Evolutionary conservation across 2,113 vertebrate genomes (phyloP).

Genomic region (Cichladusa arquata): DNA sequence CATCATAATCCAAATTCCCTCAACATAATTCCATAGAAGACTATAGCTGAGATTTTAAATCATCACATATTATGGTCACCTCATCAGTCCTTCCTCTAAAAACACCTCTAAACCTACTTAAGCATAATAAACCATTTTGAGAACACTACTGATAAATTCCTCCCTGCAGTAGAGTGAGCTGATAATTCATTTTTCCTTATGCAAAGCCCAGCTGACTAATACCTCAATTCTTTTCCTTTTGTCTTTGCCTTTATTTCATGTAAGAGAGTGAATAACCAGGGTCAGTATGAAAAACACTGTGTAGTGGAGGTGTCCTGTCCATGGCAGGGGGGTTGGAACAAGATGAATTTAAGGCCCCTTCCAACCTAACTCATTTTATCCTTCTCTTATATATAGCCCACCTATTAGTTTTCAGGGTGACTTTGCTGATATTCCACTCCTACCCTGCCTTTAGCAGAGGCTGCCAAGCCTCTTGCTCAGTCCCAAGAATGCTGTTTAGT

Average conservation of each 20-base stretch:
- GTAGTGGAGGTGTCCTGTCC: not conserved
- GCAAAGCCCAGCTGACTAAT: not conserved
- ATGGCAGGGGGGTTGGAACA: not conserved
- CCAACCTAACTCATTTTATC: not conserved
- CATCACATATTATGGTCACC: not conserved
- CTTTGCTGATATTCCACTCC: not conserved
- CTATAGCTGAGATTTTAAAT: not conserved
- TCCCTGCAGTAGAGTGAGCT: not conserved
- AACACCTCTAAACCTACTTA: not conserved
- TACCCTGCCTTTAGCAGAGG: not conserved
- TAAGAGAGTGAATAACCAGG: not conserved
- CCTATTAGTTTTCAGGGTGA: not conserved
- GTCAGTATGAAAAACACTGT: not conserved
- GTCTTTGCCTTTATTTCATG: not conserved
- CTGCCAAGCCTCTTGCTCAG: not conserved
- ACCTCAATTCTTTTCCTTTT: not conserved
- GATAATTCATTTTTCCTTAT: not conserved
- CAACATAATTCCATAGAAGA: not conserved
- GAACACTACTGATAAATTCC: not conserved
- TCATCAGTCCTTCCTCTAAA: not conserved
- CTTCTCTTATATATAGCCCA: not conserved
- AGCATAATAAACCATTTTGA: not conserved
- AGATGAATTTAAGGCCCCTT: not conserved
- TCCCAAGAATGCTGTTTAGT: not conserved
- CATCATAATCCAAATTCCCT: not conserved